Percentiles rank a stretch among this genome's conserved stretches.
These are phyloP conservation scores for Hylyphantes graminicola DNA, from an alignment of 1,140 invertebrate genomes.

Conservation along the genomic window DNA sequence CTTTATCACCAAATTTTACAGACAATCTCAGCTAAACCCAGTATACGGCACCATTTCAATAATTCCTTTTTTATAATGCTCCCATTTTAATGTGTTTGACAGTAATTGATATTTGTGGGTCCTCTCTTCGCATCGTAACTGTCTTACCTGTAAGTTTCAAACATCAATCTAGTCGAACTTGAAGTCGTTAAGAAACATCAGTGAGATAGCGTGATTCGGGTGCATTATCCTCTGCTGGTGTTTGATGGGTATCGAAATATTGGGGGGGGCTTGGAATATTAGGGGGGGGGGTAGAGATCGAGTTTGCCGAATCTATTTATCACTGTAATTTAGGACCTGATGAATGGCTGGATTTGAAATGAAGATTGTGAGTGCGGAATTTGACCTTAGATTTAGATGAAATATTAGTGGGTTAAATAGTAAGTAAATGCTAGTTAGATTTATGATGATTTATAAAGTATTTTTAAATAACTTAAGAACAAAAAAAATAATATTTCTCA, in stretches of 20 bases:
- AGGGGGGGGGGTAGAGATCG: neutral
- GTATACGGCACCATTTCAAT: too few species aligned
- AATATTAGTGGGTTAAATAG: too few species aligned
- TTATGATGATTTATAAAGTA: too few species aligned
- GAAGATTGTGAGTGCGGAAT: too few species aligned
- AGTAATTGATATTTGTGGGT: conserved; percentile 27
- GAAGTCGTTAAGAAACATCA: neutral
- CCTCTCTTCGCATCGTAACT: neutral
- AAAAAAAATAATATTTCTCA: too few species aligned
- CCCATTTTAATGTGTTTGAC: conserved; percentile 11
- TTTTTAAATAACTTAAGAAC: too few species aligned
- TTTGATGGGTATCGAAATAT: neutral
- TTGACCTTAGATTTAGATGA: too few species aligned
- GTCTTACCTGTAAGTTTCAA: conserved; percentile 1
- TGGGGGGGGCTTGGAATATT: neutral
- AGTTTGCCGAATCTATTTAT: neutral
- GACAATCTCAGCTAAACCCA: too few species aligned
- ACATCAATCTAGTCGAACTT: neutral
- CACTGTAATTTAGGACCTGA: neutral
- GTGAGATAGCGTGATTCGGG: neutral
- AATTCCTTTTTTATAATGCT: neutral
- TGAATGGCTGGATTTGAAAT: too few species aligned
- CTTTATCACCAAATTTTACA: too few species aligned
- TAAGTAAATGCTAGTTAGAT: too few species aligned
- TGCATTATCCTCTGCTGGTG: neutral